Base-by-base conservation (phyloP, 2,113 vertebrate species). In the Leptodactylus fuscus region DNA sequence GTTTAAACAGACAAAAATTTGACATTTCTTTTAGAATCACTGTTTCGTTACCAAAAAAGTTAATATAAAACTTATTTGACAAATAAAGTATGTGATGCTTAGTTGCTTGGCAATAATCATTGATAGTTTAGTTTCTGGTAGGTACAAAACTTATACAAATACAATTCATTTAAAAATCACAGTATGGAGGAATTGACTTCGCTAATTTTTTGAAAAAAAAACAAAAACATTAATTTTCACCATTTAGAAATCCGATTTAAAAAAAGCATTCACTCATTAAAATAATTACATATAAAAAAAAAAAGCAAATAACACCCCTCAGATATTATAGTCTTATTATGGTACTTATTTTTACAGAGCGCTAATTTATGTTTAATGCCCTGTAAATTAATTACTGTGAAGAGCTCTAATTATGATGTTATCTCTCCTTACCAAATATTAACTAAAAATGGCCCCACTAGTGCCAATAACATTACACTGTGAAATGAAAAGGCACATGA, bases 311-410 rank as follows among this genome's bases (percentile, higher is more conserved):
- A 34, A 27, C 46, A 83, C 18, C 36, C 58, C 24, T 49, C 32
- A 51, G 58, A 16, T 84, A 22, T 15, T 79, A 0, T 85, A 69
- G 24, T 29, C 16, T 41, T 87, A 86, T 88, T 62, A 22, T 75
- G 81, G 1, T 16, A 82, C 49, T 83, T 86, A 80, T 44, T 83
- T 91, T 83, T 36, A 77, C 22, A 34, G 46, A 88, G 70, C 85
- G 85, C 74, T 90, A 87, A 91, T 91, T 89, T 88, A 87, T 86
- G 69, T 87, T 85, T 87, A 88, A 87, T 89, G 78, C 58, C 87
- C 90, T 89, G 7, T 81, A 90, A 92, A 91, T 90, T 89, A 90
- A 90, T 90, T 91, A 87, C 32, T 87, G 18, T 67, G 71, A 89
- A 89, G 81, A 88, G 89, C 88, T 53, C 88, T 88, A 91, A 88